Evolutionary conservation across 2,888 invertebrate genomes (phyloP), one percentile per base, ranked within the genome.

Genomic region (Scelioninae gen. 2): DNA sequence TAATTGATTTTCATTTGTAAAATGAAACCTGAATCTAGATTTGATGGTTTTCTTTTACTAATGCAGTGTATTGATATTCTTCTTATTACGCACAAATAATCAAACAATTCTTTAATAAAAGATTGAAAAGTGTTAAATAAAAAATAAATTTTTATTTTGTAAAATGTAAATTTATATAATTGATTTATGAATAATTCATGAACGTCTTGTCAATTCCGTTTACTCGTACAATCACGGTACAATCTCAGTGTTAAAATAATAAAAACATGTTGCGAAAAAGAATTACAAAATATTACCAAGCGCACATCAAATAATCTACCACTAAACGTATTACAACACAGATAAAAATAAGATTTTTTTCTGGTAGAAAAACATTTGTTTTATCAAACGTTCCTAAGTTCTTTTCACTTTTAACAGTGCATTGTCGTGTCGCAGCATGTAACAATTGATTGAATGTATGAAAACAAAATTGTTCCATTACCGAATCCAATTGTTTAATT

Each of bases 181-280:
- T 22, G 3, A 22, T 22, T 4, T 4, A 22, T 22, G 5, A 22
- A 4, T 22, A 22, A 22, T 22, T 22, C 2, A 22, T 9, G 2
- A 9, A 31, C 31, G 4, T 1, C 9, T 31, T 31, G 10, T n/a
- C n/a, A n/a, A n/a, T n/a, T 31, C 10, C 31, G 5, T 31, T 31
- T 31, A 31, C 4, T 31, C 31, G 31, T 9, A 9, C 4, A 9
- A n/a, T n/a, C n/a, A n/a, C n/a, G n/a, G n/a, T n/a, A 9, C 4
- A 31, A 2, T 31, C 10, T 2, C 9, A 9, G 9, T 2, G 10
- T 10, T 37, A 2, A 55, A 39, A 15, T 28, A 45, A 33, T 16
- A 37, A 5, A 61, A 61, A 61, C 61, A 50, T 10, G 19, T 61
- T 61, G 61, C 50, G 61, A 37, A 39, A 50, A 61, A 50, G 16